These are phyloP conservation scores for Strongylocentrotus purpuratus DNA, from an alignment of 35 echinoderm and acorn worm species.

Conservation along the genomic window DNA sequence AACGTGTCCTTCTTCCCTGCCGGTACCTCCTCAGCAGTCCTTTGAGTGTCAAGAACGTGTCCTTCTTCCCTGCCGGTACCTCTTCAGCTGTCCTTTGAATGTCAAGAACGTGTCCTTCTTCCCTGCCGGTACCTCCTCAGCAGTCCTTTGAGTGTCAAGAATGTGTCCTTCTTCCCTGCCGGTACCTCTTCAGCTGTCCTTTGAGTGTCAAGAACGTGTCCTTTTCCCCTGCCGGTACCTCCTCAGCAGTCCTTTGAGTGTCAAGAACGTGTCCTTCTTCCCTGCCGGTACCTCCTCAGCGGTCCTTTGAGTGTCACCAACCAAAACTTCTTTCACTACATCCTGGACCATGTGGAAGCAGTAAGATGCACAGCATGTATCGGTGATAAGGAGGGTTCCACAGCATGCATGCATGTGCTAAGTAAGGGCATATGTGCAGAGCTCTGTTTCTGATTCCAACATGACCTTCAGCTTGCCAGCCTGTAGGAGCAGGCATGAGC, in stretches of 20 bases:
- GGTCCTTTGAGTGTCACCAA: constrained; percentile 32
- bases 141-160: constrained; percentile 59
- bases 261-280: constrained; percentile 58
- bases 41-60: constrained; percentile 59
- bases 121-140: constrained; percentile 52
- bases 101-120: constrained; percentile 60
- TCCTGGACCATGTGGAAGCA: background rate
- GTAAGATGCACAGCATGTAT: background rate
- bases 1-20: constrained; percentile 56
- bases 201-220: constrained; percentile 58
- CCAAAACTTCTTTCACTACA: no score
- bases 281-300: constrained; percentile 55
- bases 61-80: constrained; percentile 54
- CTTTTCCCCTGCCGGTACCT: constrained; percentile 53
- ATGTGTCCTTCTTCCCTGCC: constrained; percentile 53
- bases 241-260: constrained; percentile 56
- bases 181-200: constrained; percentile 58
- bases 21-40: constrained; percentile 53
- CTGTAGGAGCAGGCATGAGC: background rate
- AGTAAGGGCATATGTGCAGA: background rate
- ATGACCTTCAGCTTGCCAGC: background rate
- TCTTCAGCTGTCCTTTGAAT: constrained; percentile 60
- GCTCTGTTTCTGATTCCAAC: background rate
- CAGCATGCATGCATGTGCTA: background rate
- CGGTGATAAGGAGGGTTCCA: background rate